Base-by-base conservation (phyloP, 2,888 invertebrate species). In the Mylabris sibirica region DNA sequence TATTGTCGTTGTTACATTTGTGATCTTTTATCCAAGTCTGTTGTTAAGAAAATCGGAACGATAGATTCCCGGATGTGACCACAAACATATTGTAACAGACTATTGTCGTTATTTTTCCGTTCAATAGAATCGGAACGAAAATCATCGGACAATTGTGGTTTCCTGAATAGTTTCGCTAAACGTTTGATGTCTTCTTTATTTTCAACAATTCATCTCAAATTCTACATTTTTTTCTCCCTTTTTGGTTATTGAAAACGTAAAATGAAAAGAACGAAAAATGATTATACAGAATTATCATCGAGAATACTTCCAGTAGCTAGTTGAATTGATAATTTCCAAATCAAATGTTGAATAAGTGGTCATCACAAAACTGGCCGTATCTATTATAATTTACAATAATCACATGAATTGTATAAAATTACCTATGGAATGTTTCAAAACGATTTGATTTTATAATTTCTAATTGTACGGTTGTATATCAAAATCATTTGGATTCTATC, bases 111-210 rank as follows among this genome's bases (percentile, higher is more conserved):
- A 30, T 4, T 14, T 57, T 26, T 26, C 1, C 72, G 73, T 73
- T 75, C n/a, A 76, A 74, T 64, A 73, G 49, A 20, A 49, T 20
- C 8, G 20, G 1, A 6, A 14, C 14, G 20, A 49, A 20, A 49
- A 49, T 77, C 74, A 70, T 73, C 75, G 75, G 30, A 78, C 78
- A 78, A 77, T 80, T 80, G 80, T 74, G 80, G 80, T 79, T 80
- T 67, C 69, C 70, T 68, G 70, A 76, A 75, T 74, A 66, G 69
- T 64, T 64, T 65, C 64, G 26, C 57, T 26, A 26, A 26, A 57
- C n/a, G 12, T 24, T 57, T 57, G 57, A 57, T 57, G 57, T 57
- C 57, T 57, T 57, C 24, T 57, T 57, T 57, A 14, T 14, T 11
- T 8, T 20, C 20, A 20, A 20, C 49, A 20, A 20, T 44, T 17